Percentiles rank a stretch among this genome's conserved stretches.
Evolutionary conservation across 2,797 vertebrate species (phyloP).

Genomic region (Amblyraja radiata): DNA sequence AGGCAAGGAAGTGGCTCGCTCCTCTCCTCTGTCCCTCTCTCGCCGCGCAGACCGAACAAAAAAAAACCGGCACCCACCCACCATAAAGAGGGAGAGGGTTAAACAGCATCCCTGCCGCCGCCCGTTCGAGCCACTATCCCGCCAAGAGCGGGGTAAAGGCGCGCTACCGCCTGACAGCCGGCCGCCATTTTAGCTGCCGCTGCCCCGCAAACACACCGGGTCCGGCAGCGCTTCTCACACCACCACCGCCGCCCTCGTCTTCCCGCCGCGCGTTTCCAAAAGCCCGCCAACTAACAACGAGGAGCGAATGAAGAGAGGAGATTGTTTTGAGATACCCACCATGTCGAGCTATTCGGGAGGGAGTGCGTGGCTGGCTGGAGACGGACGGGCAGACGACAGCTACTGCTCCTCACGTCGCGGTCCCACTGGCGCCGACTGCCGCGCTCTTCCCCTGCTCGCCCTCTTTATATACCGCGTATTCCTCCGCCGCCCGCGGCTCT

Average conservation of each 20-base stretch:
- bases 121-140: too few relatives aligned
- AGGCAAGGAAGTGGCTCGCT: background rate
- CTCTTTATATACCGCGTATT: slow-evolving; percentile 26
- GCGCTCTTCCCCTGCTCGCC: background rate
- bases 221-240: background rate
- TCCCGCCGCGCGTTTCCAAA: too few relatives aligned
- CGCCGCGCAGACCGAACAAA: background rate
- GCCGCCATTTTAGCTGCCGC: background rate
- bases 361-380: background rate
- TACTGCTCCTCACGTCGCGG: background rate
- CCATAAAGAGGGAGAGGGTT: background rate
- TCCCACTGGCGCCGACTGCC: slow-evolving; percentile 23
- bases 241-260: background rate
- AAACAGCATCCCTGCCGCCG: too few relatives aligned
- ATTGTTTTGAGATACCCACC: background rate
- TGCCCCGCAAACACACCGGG: background rate
- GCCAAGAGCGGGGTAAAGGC: background rate
- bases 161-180: background rate
- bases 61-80: background rate
- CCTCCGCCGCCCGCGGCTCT: background rate
- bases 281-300: too few relatives aligned
- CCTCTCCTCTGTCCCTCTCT: slow-evolving; percentile 37
- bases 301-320: too few relatives aligned
- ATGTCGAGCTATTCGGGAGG: background rate
- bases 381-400: background rate